A percentile compares a stretch with the other conserved stretches of the same genome.
Evolutionary conservation across 2,797 vertebrate species (phyloP).

Genomic region (Alcedo quadribrachys): DNA sequence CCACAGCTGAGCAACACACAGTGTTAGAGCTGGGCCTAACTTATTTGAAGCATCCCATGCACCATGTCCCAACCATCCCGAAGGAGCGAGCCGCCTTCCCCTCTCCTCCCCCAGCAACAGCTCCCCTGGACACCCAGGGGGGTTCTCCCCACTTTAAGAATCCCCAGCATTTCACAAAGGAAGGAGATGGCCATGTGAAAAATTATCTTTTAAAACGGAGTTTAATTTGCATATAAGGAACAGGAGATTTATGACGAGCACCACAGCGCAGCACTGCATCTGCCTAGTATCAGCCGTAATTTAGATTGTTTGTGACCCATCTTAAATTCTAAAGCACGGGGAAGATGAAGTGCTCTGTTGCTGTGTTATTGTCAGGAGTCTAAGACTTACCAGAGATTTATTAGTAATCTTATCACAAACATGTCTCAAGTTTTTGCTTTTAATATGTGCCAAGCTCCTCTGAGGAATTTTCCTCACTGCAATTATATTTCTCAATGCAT

Average conservation of each 20-base stretch:
- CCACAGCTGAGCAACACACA: conserved; percentile 15
- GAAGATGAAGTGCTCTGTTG: conserved; percentile 86
- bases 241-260: conserved; percentile 85
- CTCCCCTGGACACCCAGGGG: neutral
- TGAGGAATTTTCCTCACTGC: conserved; percentile 86
- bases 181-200: conserved; percentile 83
- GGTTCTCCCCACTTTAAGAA: conserved; percentile 62
- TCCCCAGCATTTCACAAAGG: conserved; percentile 77
- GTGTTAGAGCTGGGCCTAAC: conserved; percentile 13
- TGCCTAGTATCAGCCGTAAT: conserved; percentile 86
- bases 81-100: neutral
- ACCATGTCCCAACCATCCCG: conserved; percentile 13
- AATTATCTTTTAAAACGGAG: conserved; percentile 92
- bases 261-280: conserved; percentile 78
- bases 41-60: conserved; percentile 33
- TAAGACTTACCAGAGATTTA: conserved; percentile 86
- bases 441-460: conserved; percentile 89
- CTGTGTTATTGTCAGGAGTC: conserved; percentile 89
- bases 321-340: conserved; percentile 88
- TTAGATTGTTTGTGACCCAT: conserved; percentile 90
- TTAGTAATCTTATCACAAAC: conserved; percentile 94
- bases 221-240: conserved; percentile 93
- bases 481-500: conserved; percentile 89
- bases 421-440: conserved; percentile 92
- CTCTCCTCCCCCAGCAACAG: neutral